Evolutionary conservation across 2,888 invertebrate species (phyloP), one percentile per base, ranked within the genome.

Genomic region (Caenorhabditis zanzibari): DNA sequence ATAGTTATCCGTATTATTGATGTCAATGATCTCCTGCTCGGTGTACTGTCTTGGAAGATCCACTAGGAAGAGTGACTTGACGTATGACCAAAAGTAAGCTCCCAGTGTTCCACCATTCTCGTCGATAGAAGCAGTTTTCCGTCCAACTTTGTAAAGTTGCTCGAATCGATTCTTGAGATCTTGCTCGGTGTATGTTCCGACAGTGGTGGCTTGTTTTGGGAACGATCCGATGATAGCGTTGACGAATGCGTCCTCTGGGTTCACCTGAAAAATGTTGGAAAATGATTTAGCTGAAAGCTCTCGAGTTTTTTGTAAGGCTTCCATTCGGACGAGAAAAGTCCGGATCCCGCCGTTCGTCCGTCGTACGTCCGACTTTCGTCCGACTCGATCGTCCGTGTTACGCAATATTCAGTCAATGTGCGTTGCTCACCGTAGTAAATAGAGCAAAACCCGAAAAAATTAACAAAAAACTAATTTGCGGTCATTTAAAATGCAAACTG

Each of bases 101-200:
- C 86, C 77, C 12, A 91, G 59, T 14, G 89, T 94, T n/a, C 96
- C 96, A n/a, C 97, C 97, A 49, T 93, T 92, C 77, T 96, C 96
- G 0, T 96, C 96, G 1, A 98, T 95, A 86, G 97, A 93, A 0
- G 97, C 97, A 71, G 98, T 95, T 87, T 95, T 95, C 79, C 95
- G 94, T 4, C 97, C 96, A 12, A 96, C 28, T 49, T 79, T 86
- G 86, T 91, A 90, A 9, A 92, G 71, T 88, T 91, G 77, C 88
- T 93, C 93, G 93, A 98, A 98, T 85, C 96, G 94, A 87, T 96
- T 96, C 79, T 95, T 94, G 38, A 98, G 94, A 7, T 95, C 95
- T 90, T 96, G 95, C 93, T 97, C 97, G 0, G 97, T 96, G 92
- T 95, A 96, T 22, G 98, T 96, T 7, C 98, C 98, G 68, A 95